Base-by-base conservation (phyloP, 2,797 vertebrate genomes). In the Cryptoblepharus egeriae region DNA sequence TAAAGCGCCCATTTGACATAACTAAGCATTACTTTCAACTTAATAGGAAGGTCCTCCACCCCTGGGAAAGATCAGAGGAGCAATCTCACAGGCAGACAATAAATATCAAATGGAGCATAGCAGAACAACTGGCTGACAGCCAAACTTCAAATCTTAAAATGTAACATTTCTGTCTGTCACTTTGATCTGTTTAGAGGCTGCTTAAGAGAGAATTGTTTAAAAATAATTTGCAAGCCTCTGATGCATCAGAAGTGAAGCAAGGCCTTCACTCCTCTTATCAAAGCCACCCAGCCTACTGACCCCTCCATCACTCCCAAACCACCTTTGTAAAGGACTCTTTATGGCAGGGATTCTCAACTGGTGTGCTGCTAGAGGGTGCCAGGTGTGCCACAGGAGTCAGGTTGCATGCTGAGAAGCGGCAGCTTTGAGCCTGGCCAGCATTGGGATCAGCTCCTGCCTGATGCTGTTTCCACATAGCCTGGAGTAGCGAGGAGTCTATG, bases 181-280 rank as follows among this genome's bases (percentile, higher is more conserved):
- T 24, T 63, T 16, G n/a, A 26, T 35, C 69, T 28, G 39, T 0
- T 2, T 1, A 0, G 1, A 77, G 12, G 69, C 42, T 70, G 52
- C 55, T 24, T 30, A 79, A 39, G 71, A 4, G 1, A 6, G 7
- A 52, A 52, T 3, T 0, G 3, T 68, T 81, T 74, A 63, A 75
- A 75, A 57, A 3, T 42, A 42, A 61, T 30, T 45, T 70, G 68
- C 18, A 8, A 45, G 39, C 8, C 28, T 42, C 26, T 65, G 30
- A 52, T 63, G 20, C 32, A 42, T 30, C 58, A 84, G 7, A 5
- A 12, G 42, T 45, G 12, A 32, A 70, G 42, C 20, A 15, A 26
- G 13, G 13, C 11, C 39, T 37, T 39, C 24, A 70, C 42, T 70
- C n/a, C 42, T 69, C 39, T 15, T 28, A 49, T 10, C 45, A 49